Conservation (phyloP, 2,888 invertebrate genomes). For the Platycheirus albimanus region DNA sequence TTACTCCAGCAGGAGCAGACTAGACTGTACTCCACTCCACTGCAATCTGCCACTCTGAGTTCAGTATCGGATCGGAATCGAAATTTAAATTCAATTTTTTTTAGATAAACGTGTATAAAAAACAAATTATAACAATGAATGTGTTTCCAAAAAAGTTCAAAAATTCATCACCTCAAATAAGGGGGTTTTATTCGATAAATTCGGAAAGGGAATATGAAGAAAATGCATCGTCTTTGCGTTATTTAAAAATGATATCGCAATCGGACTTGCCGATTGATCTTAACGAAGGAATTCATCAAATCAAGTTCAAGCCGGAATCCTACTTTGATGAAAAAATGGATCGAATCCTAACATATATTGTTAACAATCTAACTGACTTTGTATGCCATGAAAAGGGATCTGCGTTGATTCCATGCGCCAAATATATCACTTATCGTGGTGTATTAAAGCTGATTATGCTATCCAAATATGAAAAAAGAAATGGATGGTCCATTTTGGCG, state of each 20-base stretch:
- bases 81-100: too few species aligned
- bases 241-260: slow-evolving; percentile 12
- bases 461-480: slow-evolving; percentile 86
- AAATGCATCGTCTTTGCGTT: neutral
- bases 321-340: neutral
- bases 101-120: neutral
- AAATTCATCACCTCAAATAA: slow-evolving; percentile 2
- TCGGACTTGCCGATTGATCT: neutral
- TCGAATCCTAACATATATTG: neutral
- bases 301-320: neutral
- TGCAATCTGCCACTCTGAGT: too few species aligned
- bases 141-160: neutral
- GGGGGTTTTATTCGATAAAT: slow-evolving; percentile 15
- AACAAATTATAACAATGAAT: neutral
- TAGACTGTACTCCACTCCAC: too few species aligned
- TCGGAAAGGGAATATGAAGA: neutral
- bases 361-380: neutral
- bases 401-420: neutral
- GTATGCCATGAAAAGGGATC: neutral
- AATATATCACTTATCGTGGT: slow-evolving; percentile 83
- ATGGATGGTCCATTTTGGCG: slow-evolving; percentile 88
- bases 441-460: slow-evolving; percentile 86
- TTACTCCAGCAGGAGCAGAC: too few species aligned
- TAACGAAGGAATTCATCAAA: neutral
- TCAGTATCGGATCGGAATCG: too few species aligned